These are phyloP conservation scores for Xanthia icteritia DNA, from an alignment of 2,888 invertebrate genomes.

Conservation along the genomic window DNA sequence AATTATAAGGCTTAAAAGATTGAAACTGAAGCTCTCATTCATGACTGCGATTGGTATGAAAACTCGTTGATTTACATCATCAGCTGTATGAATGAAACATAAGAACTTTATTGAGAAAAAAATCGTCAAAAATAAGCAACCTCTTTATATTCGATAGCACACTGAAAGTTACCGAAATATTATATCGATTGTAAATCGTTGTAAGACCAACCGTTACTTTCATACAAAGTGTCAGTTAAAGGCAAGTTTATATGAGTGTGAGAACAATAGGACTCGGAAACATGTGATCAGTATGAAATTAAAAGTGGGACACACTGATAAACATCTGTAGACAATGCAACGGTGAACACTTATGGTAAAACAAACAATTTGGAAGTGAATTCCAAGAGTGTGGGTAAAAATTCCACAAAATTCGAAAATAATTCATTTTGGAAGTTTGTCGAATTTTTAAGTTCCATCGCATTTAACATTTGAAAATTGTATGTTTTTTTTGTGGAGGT, in stretches of 20 bases:
- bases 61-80: neutral
- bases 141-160: conserved; percentile 20
- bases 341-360: conserved; percentile 1
- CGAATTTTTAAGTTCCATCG: neutral
- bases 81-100: neutral
- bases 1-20: neutral
- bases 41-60: neutral
- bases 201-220: conserved; percentile 59
- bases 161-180: conserved; percentile 44
- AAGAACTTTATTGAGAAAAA: neutral
- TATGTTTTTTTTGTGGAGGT: too few species aligned
- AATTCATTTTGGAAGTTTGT: neutral
- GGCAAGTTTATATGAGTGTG: conserved; percentile 65
- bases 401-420: neutral
- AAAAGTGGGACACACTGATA: conserved; percentile 73
- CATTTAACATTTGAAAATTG: neutral
- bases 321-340: conserved; percentile 71
- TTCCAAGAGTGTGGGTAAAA: neutral
- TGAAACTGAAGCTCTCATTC: neutral
- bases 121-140: neutral
- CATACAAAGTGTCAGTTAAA: conserved; percentile 76
- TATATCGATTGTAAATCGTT: conserved; percentile 46
- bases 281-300: conserved; percentile 62
- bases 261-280: conserved; percentile 69
- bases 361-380: conserved; percentile 1